Conservation (phyloP, 64 coral and sea anemone genomes). For the Orbicella faveolata region DNA sequence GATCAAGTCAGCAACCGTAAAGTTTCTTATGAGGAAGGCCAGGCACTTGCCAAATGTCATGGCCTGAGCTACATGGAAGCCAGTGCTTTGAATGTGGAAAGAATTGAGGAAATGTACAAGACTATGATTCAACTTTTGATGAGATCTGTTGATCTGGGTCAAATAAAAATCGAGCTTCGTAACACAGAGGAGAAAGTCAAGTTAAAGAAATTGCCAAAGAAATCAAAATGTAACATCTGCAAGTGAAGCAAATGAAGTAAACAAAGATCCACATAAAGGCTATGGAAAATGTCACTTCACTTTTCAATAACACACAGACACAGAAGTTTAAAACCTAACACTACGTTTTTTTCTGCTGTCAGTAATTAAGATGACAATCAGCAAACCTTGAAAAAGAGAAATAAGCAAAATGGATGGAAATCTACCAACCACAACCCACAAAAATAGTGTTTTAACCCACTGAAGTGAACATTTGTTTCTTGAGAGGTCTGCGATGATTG, state of each 20-base stretch:
- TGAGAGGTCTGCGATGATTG: too few species aligned
- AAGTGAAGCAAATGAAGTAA: background rate
- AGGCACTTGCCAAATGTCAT: slow-evolving; percentile 46
- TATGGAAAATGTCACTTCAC: too few species aligned
- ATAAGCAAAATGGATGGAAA: too few species aligned
- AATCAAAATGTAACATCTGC: slow-evolving; percentile 6
- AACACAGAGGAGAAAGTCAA: background rate
- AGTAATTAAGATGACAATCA: too few species aligned
- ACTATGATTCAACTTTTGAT: slow-evolving; percentile 52
- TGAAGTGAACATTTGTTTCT: too few species aligned
- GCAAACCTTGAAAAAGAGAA: too few species aligned
- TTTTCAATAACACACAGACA: too few species aligned
- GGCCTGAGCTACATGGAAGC: slow-evolving; percentile 67
- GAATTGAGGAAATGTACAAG: slow-evolving; percentile 69
- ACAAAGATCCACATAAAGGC: too few species aligned
- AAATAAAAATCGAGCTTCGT: slow-evolving; percentile 51
- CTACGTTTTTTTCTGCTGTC: too few species aligned
- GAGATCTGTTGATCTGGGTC: slow-evolving; percentile 48
- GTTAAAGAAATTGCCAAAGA: slow-evolving; percentile 1
- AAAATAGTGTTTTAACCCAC: too few species aligned
- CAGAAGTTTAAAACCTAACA: too few species aligned
- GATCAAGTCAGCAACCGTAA: slow-evolving; percentile 35
- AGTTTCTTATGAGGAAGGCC: slow-evolving; percentile 36
- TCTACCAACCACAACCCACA: too few species aligned
- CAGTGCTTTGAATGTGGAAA: slow-evolving; percentile 57